phyloP scores from a whole-genome alignment of 1,140 invertebrate species.

The Cylas formicarius region DNA sequence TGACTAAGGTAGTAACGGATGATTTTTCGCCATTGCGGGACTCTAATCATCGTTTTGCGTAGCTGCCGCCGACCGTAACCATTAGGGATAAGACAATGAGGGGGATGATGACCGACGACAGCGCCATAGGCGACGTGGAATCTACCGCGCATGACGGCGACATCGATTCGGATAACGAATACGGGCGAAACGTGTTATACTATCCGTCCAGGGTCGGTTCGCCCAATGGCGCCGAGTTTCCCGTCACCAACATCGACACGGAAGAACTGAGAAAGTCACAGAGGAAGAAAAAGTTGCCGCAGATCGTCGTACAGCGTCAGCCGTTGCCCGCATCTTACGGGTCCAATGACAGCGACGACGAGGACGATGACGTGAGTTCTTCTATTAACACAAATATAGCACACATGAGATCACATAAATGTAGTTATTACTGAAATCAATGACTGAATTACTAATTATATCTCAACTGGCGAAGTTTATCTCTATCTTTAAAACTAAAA shows the following conservation, averaged over 20 bases:
- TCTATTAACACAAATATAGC: slow-evolving; percentile 2
- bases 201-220: slow-evolving; percentile 47
- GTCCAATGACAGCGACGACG: slow-evolving; percentile 71
- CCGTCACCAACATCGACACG: slow-evolving; percentile 79
- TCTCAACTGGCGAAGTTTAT: no score
- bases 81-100: slow-evolving; percentile 25
- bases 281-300: slow-evolving; percentile 46
- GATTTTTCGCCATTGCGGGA: slow-evolving; percentile 15
- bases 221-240: slow-evolving; percentile 61
- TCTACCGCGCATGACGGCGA: slow-evolving; percentile 80
- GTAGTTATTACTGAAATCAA: background rate
- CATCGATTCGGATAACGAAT: slow-evolving; percentile 67
- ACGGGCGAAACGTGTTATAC: slow-evolving; percentile 44
- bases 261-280: slow-evolving; percentile 74
- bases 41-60: background rate
- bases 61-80: slow-evolving; percentile 18
- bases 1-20: slow-evolving; percentile 41
- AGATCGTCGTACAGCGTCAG: slow-evolving; percentile 43
- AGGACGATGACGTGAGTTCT: slow-evolving; percentile 56
- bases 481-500: no score
- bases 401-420: slow-evolving; percentile 1
- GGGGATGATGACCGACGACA: slow-evolving; percentile 34
- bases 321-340: slow-evolving; percentile 57
- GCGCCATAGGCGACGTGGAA: slow-evolving; percentile 42
- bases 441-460: background rate